phyloP scores from a whole-genome alignment of 2,113 vertebrate species.

The Procavia capensis region DNA sequence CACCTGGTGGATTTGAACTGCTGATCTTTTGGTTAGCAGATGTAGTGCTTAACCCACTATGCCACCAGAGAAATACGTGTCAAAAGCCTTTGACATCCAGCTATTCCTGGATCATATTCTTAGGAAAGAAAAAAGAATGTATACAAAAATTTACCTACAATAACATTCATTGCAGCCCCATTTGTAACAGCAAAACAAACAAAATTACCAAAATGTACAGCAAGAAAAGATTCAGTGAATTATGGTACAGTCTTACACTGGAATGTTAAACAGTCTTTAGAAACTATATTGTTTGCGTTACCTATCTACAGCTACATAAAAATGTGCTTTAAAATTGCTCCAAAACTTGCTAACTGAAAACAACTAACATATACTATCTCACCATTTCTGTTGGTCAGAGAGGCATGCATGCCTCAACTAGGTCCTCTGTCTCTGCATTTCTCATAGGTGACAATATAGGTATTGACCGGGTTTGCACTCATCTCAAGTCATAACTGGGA shows the following conservation, averaged over 20 bases:
- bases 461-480: neutral
- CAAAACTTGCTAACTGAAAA: too few relatives aligned
- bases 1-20: too few relatives aligned
- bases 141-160: conserved; percentile 9
- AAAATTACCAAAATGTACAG: neutral
- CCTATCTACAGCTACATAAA: neutral
- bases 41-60: too few relatives aligned
- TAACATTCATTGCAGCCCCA: neutral
- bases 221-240: conserved; percentile 17
- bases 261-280: conserved; percentile 34
- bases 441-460: neutral
- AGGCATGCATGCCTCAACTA: neutral
- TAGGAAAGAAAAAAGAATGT: neutral
- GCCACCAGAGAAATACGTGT: too few relatives aligned
- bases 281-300: neutral
- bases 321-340: neutral
- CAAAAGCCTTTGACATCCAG: conserved; percentile 41
- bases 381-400: neutral
- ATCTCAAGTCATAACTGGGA: neutral
- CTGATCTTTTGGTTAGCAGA: too few relatives aligned
- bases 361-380: too few relatives aligned
- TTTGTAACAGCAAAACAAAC: conserved; percentile 63
- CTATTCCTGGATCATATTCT: conserved; percentile 12
- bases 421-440: neutral
- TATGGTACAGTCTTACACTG: neutral